phyloP scores from a whole-genome alignment of 2,888 invertebrate genomes.

The Carpatolechia fugitivella region DNA sequence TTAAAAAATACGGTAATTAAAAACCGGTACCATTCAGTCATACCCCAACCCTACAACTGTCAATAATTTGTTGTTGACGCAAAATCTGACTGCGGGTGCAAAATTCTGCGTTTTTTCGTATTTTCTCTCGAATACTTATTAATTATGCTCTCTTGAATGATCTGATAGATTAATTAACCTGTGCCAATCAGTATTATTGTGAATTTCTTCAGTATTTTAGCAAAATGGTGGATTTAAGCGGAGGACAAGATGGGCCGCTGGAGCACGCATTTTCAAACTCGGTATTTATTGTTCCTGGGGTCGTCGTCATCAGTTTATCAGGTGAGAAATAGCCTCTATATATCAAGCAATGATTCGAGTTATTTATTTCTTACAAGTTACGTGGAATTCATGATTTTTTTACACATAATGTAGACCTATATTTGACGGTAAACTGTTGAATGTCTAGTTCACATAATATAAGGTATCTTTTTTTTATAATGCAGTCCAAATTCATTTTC shows the following conservation, averaged over 20 bases:
- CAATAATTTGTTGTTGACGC: constrained; percentile 3
- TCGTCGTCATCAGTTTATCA: constrained; percentile 87
- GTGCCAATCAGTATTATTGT: constrained; percentile 42
- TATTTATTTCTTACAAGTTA: no score
- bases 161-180: constrained; percentile 25
- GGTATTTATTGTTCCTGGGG: constrained; percentile 91
- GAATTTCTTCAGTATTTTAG: constrained; percentile 43
- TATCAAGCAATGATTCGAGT: background rate
- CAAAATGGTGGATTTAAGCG: constrained; percentile 91
- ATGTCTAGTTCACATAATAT: no score
- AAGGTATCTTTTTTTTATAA: no score
- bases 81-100: background rate
- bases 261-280: constrained; percentile 93
- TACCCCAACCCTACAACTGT: background rate
- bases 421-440: no score
- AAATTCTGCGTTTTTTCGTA: background rate
- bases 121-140: constrained; percentile 18
- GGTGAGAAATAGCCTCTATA: constrained; percentile 75
- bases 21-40: background rate
- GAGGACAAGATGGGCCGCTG: constrained; percentile 87
- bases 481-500: no score
- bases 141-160: constrained; percentile 29
- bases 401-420: no score
- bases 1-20: background rate
- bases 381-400: no score